Percentiles rank a stretch among this genome's conserved stretches.
phyloP scores from a whole-genome alignment of 2,113 vertebrate genomes.

The Apteryx mantelli region DNA sequence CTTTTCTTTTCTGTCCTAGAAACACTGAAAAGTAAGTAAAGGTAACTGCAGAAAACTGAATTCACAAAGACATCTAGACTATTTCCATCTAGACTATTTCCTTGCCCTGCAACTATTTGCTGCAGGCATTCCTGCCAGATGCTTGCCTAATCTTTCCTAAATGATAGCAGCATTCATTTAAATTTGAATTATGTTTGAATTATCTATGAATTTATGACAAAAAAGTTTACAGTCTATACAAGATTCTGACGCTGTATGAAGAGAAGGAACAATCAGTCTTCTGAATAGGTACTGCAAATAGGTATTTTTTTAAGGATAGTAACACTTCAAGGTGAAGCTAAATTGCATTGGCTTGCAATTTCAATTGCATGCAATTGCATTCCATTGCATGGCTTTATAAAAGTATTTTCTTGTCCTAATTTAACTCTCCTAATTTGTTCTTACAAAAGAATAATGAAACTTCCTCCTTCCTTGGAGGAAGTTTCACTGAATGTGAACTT shows the following conservation, averaged over 20 bases:
- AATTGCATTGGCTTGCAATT: not conserved
- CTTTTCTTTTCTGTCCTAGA: not conserved
- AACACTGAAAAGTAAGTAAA: not conserved
- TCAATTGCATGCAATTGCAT: not conserved
- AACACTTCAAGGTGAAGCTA: not conserved
- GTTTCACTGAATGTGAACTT: not conserved
- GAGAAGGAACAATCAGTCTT: not conserved
- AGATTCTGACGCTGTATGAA: not conserved
- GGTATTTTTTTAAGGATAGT: not conserved
- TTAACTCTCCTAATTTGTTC: not conserved
- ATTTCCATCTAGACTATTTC: slow-evolving; percentile 9
- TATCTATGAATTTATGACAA: slow-evolving; percentile 1
- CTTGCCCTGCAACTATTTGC: slow-evolving; percentile 10
- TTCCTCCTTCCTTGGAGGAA: not conserved
- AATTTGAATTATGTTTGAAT: slow-evolving; percentile 19
- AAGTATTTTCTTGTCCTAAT: not conserved
- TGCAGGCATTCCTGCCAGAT: not conserved
- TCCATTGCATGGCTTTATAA: not conserved
- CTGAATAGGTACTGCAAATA: not conserved
- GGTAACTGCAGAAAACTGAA: not conserved
- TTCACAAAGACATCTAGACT: not conserved
- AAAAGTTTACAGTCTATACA: not conserved
- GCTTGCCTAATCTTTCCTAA: slow-evolving; percentile 29
- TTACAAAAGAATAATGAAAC: not conserved
- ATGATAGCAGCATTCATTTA: slow-evolving; percentile 22